Conservation (phyloP, 2,113 vertebrate species). For the Pavo muticus region DNA sequence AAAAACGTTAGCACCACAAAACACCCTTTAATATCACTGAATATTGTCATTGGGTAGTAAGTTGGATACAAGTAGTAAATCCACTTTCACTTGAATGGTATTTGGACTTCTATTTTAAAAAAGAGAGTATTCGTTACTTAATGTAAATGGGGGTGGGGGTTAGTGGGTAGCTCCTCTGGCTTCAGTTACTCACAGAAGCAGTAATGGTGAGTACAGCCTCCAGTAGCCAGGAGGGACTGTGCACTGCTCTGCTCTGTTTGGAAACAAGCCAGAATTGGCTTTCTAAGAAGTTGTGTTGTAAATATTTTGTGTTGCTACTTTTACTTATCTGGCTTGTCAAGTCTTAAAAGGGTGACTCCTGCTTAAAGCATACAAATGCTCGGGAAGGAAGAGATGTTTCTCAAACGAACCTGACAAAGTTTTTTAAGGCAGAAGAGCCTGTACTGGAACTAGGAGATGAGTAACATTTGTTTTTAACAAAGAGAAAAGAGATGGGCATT, state of each 20-base stretch:
- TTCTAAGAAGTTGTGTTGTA: background rate
- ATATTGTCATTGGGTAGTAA: background rate
- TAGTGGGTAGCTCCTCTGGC: background rate
- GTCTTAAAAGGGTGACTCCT: background rate
- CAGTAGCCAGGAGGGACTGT: background rate
- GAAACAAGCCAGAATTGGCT: background rate
- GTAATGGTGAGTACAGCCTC: background rate
- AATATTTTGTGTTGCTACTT: background rate
- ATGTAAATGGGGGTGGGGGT: background rate
- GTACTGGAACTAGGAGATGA: background rate
- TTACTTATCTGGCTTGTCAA: background rate
- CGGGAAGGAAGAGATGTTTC: background rate
- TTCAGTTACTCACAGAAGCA: background rate
- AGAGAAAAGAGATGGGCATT: background rate
- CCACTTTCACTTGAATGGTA: background rate
- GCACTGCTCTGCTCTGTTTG: background rate
- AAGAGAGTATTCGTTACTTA: background rate
- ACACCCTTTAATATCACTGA: background rate
- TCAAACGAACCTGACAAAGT: background rate
- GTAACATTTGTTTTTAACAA: background rate
- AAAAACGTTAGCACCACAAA: background rate
- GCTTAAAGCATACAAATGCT: background rate
- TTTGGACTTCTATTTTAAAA: background rate
- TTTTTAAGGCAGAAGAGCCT: background rate
- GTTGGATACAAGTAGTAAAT: background rate